Percentiles rank a stretch among this genome's conserved stretches.
Evolutionary conservation across 2,113 vertebrate species (phyloP).

Genomic region (Odobenus rosmarus): DNA sequence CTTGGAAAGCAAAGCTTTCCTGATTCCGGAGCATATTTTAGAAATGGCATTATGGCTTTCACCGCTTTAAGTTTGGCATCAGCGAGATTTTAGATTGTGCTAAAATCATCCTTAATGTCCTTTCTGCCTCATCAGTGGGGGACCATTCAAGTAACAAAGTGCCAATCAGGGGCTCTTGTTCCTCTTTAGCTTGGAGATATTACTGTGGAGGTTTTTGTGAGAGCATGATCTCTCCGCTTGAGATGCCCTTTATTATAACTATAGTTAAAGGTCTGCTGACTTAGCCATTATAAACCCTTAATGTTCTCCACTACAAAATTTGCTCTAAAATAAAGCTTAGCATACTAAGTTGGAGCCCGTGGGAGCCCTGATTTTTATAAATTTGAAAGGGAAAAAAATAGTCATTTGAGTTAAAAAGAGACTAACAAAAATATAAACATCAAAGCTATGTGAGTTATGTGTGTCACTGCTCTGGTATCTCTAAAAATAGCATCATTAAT

Average conservation of each 20-base stretch:
- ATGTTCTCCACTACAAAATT: conserved; percentile 71
- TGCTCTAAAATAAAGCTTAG: conserved; percentile 62
- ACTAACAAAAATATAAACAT: conserved; percentile 72
- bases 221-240: conserved; percentile 82
- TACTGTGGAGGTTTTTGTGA: conserved; percentile 75
- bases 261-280: conserved; percentile 77
- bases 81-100: conserved; percentile 75
- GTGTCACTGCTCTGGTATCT: conserved; percentile 50
- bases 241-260: conserved; percentile 77
- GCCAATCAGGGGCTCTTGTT: conserved; percentile 84
- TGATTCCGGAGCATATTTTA: conserved; percentile 67
- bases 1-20: conserved; percentile 76
- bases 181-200: conserved; percentile 80
- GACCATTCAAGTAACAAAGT: conserved; percentile 82
- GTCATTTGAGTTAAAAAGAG: conserved; percentile 62
- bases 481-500: conserved; percentile 69
- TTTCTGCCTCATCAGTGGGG: conserved; percentile 82
- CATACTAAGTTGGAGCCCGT: conserved; percentile 58
- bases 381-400: conserved; percentile 57
- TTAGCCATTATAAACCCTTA: conserved; percentile 77
- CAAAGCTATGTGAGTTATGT: conserved; percentile 52
- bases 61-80: conserved; percentile 78
- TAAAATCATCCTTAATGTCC: conserved; percentile 82
- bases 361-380: conserved; percentile 51
- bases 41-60: conserved; percentile 70